Percentiles rank a stretch among this genome's conserved stretches.
Conservation (phyloP, 2,113 vertebrate genomes). For the Hirundichthys speculiger region DNA sequence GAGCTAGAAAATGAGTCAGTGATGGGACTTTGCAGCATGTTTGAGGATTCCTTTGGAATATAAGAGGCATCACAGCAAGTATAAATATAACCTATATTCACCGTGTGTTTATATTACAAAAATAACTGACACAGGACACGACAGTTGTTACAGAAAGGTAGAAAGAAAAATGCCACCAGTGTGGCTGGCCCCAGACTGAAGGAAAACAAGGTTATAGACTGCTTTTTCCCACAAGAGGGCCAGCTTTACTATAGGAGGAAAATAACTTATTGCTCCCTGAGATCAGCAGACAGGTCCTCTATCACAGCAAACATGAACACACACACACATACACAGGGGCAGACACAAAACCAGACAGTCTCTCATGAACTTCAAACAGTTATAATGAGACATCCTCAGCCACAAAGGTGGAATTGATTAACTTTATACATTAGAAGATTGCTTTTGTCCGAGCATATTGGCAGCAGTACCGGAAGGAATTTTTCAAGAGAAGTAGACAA, state of each 20-base stretch:
- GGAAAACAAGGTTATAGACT: constrained; percentile 59
- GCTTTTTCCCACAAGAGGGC: constrained; percentile 45
- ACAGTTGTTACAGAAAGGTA: constrained; percentile 9
- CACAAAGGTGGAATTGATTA: constrained; percentile 46
- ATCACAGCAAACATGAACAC: constrained; percentile 27
- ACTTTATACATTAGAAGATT: constrained; percentile 13
- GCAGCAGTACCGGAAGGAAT: constrained; percentile 21
- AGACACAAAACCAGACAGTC: constrained; percentile 35
- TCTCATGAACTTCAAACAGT: constrained; percentile 49
- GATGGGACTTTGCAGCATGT: neutral
- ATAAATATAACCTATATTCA: neutral
- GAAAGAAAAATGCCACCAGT: constrained; percentile 37
- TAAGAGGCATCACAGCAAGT: constrained; percentile 3
- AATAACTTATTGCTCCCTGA: constrained; percentile 64
- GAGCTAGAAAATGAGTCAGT: neutral
- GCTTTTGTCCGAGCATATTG: constrained; percentile 10
- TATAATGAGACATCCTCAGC: constrained; percentile 42
- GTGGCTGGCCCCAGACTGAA: constrained; percentile 27
- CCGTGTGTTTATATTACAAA: constrained; percentile 1
- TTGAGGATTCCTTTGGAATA: neutral
- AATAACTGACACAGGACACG: constrained; percentile 13
- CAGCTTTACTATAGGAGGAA: constrained; percentile 34
- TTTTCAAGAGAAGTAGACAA: constrained; percentile 16
- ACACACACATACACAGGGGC: constrained; percentile 1
- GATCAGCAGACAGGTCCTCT: constrained; percentile 61